Conservation (phyloP, 2,113 vertebrate species). For the Cephalopholis sonnerati region DNA sequence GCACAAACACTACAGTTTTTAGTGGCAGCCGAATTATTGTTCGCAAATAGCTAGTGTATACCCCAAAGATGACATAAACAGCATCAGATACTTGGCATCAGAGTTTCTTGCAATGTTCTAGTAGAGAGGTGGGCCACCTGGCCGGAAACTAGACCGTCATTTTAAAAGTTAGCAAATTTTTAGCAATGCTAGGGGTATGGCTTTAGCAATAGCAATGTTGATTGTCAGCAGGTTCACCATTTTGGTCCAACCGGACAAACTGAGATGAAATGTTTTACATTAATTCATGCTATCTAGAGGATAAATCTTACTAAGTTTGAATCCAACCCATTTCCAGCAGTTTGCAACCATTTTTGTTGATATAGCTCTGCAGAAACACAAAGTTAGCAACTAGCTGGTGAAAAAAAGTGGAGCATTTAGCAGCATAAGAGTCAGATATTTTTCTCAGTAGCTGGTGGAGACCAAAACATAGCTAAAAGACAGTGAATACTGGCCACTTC, state of each 20-base stretch:
- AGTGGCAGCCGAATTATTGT: no score
- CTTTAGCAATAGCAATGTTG: background rate
- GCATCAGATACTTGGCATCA: no score
- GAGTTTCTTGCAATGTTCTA: background rate
- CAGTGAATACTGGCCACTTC: background rate
- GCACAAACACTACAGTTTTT: no score
- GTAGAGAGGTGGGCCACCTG: background rate
- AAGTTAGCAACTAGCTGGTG: background rate
- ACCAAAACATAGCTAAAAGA: no score
- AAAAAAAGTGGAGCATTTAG: no score
- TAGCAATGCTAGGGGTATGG: background rate
- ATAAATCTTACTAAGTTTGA: background rate
- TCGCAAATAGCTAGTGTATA: no score
- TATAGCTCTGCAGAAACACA: background rate
- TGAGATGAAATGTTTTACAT: no score
- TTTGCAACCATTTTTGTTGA: background rate
- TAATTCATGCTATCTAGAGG: background rate
- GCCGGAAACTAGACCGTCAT: background rate
- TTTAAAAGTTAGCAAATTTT: background rate
- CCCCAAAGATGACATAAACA: no score
- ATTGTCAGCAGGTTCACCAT: background rate
- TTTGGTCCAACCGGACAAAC: no score
- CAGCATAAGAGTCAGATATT: no score
- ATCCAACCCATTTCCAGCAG: background rate
- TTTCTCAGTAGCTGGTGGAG: no score